Evolutionary conservation across 2,888 invertebrate species (phyloP), one percentile per base, ranked within the genome.

Genomic region (Troilus luridus): DNA sequence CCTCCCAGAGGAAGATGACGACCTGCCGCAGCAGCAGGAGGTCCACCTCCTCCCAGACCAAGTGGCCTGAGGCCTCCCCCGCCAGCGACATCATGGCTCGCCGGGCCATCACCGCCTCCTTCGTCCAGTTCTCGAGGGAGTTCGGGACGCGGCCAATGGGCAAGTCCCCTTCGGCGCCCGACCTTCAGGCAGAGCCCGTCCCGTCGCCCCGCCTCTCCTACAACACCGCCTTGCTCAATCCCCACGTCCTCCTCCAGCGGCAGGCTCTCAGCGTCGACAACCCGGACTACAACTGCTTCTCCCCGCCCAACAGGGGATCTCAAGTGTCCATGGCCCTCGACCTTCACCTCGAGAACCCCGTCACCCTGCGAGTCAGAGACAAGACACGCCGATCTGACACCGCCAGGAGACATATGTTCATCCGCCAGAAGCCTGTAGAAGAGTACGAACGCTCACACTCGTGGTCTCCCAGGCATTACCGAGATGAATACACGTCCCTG

Each of bases 231-330:
- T 94, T 96, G 77, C 94, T 96, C 56, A 96, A 96, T 93, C 96
- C 96, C 0, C 92, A 93, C 90, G 95, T 95, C 54, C 94, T 96
- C 62, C 95, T 97, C 89, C 96, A 97, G 91, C n/a, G 97, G 94
- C 97, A 98, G 94, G 97, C 98, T 54, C 95, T 97, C 92, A 97
- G 97, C 91, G 97, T 98, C 92, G 98, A 98, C 94, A 97, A 97
- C 94, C 93, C 93, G 11, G 93, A 93, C 58, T 93, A 93, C 92
- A 92, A 92, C 85, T 92, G 92, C 54, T 93, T 93, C 1, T 93
- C 93, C 6, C 93, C 93, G 0, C 93, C 93, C 14, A 93, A 67
- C 93, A 92, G 85, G 92, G 93, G 90, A 93, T 93, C 92, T 41
- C 96, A 97, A 94, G 96, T 96, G 6, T 97, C 97, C 0, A 96